Evolutionary conservation across 2,113 vertebrate species (phyloP).

Genomic region (Engraulis encrasicolus): DNA sequence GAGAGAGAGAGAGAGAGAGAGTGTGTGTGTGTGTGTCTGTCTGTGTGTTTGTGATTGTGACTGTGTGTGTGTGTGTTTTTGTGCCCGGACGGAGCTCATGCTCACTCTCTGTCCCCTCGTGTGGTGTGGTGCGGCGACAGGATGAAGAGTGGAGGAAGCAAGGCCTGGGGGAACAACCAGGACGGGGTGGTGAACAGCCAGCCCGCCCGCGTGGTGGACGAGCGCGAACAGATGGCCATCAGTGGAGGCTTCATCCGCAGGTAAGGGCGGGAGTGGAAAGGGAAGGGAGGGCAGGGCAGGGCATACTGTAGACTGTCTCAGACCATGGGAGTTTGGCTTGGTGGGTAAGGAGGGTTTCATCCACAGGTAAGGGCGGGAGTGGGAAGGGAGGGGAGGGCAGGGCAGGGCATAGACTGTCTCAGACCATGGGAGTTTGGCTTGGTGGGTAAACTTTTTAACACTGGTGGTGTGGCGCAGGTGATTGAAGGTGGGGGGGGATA

Average conservation of each 20-base stretch:
- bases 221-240: constrained; percentile 99
- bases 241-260: constrained; percentile 99
- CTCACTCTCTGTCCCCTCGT: constrained; percentile 25
- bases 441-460: constrained; percentile 88
- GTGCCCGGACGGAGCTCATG: constrained; percentile 7
- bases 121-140: constrained; percentile 79
- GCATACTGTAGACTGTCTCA: neutral
- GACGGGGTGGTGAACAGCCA: constrained; percentile 98
- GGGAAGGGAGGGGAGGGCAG: neutral
- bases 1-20: too few relatives aligned
- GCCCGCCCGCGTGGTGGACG: constrained; percentile 97
- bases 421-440: neutral
- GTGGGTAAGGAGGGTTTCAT: constrained; percentile 84
- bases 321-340: neutral
- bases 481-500: neutral
- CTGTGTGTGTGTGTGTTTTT: too few relatives aligned
- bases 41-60: too few relatives aligned
- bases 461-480: constrained; percentile 80
- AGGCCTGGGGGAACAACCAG: constrained; percentile 99
- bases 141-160: constrained; percentile 96
- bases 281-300: neutral
- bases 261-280: constrained; percentile 75
- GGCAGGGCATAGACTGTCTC: constrained; percentile 3
- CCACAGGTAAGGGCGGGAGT: constrained; percentile 86
- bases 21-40: too few relatives aligned